Percentiles rank a stretch among this genome's conserved stretches.
These are phyloP conservation scores for Lagothrix lagotricha DNA, from an alignment of 2,797 vertebrate genomes.

Conservation along the genomic window DNA sequence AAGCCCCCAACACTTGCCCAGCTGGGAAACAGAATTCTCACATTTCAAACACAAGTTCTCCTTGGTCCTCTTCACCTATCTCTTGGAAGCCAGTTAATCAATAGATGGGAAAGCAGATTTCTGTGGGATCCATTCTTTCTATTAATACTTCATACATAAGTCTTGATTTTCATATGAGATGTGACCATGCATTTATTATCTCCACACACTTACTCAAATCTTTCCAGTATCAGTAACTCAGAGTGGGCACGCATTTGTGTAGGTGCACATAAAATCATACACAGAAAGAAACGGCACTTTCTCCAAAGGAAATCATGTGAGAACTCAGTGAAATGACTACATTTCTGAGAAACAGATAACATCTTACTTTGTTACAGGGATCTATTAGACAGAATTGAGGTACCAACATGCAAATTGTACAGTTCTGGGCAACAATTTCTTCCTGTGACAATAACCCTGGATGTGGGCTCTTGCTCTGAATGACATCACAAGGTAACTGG, in stretches of 20 bases:
- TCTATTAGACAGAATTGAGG: neutral
- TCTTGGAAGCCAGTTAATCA: constrained; percentile 34
- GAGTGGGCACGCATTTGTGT: neutral
- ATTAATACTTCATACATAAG: constrained; percentile 34
- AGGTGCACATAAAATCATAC: neutral
- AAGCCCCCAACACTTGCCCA: neutral
- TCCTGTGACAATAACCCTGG: neutral
- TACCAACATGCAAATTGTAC: neutral
- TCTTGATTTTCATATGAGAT: constrained; percentile 50
- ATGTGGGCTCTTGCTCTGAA: neutral
- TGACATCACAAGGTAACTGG: neutral
- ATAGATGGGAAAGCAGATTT: constrained; percentile 36
- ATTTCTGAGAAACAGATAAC: neutral
- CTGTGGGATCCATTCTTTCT: constrained; percentile 59
- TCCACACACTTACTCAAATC: neutral
- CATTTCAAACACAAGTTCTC: neutral
- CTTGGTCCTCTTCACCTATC: neutral
- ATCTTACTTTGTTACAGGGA: neutral
- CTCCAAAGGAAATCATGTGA: neutral
- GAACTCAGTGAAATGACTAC: neutral
- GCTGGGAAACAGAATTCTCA: neutral
- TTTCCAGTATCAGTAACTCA: neutral
- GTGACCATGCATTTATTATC: constrained; percentile 38
- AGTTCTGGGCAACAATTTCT: neutral
- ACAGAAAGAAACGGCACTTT: neutral